These are phyloP conservation scores for Montipora foliosa DNA, from an alignment of 64 coral and sea anemone species.

Conservation along the genomic window DNA sequence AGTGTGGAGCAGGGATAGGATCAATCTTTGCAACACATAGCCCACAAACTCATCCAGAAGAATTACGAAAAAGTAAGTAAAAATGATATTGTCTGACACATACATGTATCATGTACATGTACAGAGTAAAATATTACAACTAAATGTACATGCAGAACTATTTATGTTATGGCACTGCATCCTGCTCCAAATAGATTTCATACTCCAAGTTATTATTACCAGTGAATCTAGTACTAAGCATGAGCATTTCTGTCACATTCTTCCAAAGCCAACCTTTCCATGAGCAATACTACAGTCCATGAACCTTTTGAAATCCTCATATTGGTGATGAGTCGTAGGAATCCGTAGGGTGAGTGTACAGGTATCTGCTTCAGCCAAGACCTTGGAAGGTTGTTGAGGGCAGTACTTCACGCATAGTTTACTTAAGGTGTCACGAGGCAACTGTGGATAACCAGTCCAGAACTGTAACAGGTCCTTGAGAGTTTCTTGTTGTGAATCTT, in stretches of 20 bases:
- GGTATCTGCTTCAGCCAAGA: slow-evolving; percentile 22
- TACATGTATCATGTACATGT: not conserved
- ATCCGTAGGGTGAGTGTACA: slow-evolving; percentile 15
- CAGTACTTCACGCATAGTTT: slow-evolving; percentile 9
- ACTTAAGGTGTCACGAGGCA: slow-evolving; percentile 18
- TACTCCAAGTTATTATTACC: slow-evolving; percentile 14
- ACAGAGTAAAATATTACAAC: slow-evolving; percentile 11
- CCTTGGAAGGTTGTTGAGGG: not conserved
- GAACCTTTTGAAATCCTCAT: slow-evolving; percentile 16
- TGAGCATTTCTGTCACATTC: not conserved
- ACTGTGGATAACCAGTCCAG: slow-evolving; percentile 10
- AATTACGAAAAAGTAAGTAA: not conserved
- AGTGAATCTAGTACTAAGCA: slow-evolving; percentile 14
- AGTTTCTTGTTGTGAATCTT: slow-evolving; percentile 3
- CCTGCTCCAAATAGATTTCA: slow-evolving; percentile 13
- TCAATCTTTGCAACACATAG: slow-evolving; percentile 3
- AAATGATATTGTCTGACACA: slow-evolving; percentile 10
- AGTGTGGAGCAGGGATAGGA: slow-evolving; percentile 2
- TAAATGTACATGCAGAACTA: not conserved
- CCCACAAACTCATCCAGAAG: slow-evolving; percentile 1
- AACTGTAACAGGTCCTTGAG: not conserved
- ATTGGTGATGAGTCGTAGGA: not conserved
- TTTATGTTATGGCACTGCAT: slow-evolving; percentile 13
- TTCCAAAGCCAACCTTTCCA: slow-evolving; percentile 10
- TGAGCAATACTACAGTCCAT: not conserved